phyloP scores from a whole-genome alignment of 2,797 vertebrate species.

The Anniella stebbinsi region DNA sequence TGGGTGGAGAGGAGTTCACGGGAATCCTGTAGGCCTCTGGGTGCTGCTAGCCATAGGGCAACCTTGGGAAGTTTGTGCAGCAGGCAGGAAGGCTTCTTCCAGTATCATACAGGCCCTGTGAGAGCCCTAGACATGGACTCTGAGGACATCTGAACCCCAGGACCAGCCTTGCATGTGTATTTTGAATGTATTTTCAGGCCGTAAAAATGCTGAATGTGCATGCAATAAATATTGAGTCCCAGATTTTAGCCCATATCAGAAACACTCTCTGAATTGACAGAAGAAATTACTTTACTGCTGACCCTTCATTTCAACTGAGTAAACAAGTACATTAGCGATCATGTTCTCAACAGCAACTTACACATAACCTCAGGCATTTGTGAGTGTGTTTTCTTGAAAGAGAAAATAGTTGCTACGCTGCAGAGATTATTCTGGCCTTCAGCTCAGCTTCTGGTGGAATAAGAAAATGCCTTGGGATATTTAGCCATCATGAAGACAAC shows the following conservation, averaged over 20 bases:
- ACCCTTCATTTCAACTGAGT: background rate
- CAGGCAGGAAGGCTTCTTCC: background rate
- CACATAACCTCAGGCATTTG: slow-evolving; percentile 28
- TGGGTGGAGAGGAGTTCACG: background rate
- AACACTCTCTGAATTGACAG: slow-evolving; percentile 18
- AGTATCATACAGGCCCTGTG: background rate
- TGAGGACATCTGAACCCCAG: background rate
- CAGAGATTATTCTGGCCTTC: slow-evolving; percentile 9
- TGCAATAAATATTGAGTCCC: slow-evolving; percentile 7
- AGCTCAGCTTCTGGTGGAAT: slow-evolving; percentile 1
- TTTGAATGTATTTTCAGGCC: slow-evolving; percentile 37
- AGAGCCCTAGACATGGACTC: too few species aligned
- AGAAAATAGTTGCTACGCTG: slow-evolving; percentile 17
- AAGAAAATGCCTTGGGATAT: slow-evolving; percentile 15
- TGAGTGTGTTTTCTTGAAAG: slow-evolving; percentile 18
- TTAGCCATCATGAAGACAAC: slow-evolving; percentile 8
- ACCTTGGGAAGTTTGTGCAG: too few species aligned
- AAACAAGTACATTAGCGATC: slow-evolving; percentile 7
- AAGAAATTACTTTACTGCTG: slow-evolving; percentile 21
- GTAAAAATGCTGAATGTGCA: background rate
- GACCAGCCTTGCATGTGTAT: background rate
- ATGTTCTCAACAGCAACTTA: slow-evolving; percentile 30
- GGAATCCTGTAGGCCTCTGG: too few species aligned
- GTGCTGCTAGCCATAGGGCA: background rate
- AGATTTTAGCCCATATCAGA: background rate